Percentiles rank a stretch among this genome's conserved stretches.
Conservation (phyloP, 2,888 invertebrate species). For the Imbricaverruca yamaguchii region DNA sequence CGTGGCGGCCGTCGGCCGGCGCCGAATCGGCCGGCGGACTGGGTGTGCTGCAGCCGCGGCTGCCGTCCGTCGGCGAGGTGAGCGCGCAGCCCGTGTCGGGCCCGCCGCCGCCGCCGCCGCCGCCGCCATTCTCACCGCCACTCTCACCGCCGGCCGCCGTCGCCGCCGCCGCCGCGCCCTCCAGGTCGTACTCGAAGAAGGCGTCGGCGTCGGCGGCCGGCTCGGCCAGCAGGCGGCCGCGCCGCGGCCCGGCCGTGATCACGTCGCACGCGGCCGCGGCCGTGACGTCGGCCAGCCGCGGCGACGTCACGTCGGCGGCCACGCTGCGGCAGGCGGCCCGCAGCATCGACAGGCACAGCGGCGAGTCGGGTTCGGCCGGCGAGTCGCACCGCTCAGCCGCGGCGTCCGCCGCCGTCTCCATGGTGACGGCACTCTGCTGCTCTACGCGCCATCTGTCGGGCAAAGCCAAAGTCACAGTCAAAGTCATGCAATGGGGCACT, state of each 20-base stretch:
- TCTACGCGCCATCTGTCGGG: background rate
- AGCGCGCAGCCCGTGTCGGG: slow-evolving; percentile 5
- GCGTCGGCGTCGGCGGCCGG: background rate
- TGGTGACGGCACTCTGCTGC: background rate
- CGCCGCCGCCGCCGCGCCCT: background rate
- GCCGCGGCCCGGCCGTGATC: slow-evolving; percentile 8
- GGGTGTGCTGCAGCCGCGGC: background rate
- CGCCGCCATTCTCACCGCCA: no score
- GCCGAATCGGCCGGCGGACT: background rate
- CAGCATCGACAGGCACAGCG: background rate
- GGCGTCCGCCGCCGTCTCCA: background rate
- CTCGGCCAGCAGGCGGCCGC: background rate
- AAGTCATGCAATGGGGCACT: no score
- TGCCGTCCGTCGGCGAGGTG: background rate
- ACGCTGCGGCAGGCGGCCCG: slow-evolving; percentile 5
- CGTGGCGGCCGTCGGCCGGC: background rate
- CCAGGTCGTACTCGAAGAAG: slow-evolving; percentile 18
- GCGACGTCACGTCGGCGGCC: background rate
- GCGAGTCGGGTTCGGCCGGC: background rate
- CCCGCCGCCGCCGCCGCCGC: background rate
- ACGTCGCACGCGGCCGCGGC: background rate
- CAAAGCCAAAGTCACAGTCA: background rate
- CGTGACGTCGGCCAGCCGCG: background rate
- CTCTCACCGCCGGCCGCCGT: background rate
- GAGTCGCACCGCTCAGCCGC: background rate